phyloP scores from a whole-genome alignment of 2,888 invertebrate genomes.

The Panopea generosa region DNA sequence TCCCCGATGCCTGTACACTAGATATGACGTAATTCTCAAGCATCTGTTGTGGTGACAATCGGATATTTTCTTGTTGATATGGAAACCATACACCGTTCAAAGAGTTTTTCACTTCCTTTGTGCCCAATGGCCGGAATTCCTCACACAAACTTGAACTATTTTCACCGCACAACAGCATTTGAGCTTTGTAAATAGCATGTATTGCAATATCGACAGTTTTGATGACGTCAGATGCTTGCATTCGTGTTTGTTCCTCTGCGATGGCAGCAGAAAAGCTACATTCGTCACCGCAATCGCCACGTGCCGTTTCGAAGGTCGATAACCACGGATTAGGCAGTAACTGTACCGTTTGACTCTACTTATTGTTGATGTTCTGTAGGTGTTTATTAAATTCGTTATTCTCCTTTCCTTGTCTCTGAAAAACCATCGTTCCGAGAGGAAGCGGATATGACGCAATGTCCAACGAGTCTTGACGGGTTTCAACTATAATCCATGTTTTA shows the following conservation, averaged over 20 bases:
- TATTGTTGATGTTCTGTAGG: conserved; percentile 4
- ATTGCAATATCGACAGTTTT: conserved; percentile 68
- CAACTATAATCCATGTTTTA: conserved; percentile 63
- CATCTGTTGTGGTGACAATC: conserved; percentile 10
- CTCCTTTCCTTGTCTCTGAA: conserved; percentile 50
- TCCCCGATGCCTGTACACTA: conserved; percentile 51
- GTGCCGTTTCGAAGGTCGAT: conserved; percentile 24
- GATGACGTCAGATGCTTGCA: conserved; percentile 69
- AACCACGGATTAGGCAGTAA: conserved; percentile 56
- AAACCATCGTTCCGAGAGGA: conserved; percentile 58
- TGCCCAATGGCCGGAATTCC: conserved; percentile 49
- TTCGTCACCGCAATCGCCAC: conserved; percentile 37
- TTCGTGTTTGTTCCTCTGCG: conserved; percentile 12
- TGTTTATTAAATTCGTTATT: conserved; percentile 55
- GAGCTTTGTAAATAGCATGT: conserved; percentile 64
- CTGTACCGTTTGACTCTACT: not conserved
- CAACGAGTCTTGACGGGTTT: conserved; percentile 49
- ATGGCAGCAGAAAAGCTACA: not conserved
- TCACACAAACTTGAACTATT: conserved; percentile 64
- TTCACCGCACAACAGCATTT: conserved; percentile 57
- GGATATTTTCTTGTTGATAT: conserved; percentile 43
- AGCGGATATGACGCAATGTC: conserved; percentile 44
- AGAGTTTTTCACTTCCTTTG: conserved; percentile 28
- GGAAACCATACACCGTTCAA: conserved; percentile 53
- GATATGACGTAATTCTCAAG: conserved; percentile 50